A percentile compares a stretch with the other conserved stretches of the same genome.
phyloP scores from a whole-genome alignment of 2,797 vertebrate genomes.

The Pempheris klunzingeri region DNA sequence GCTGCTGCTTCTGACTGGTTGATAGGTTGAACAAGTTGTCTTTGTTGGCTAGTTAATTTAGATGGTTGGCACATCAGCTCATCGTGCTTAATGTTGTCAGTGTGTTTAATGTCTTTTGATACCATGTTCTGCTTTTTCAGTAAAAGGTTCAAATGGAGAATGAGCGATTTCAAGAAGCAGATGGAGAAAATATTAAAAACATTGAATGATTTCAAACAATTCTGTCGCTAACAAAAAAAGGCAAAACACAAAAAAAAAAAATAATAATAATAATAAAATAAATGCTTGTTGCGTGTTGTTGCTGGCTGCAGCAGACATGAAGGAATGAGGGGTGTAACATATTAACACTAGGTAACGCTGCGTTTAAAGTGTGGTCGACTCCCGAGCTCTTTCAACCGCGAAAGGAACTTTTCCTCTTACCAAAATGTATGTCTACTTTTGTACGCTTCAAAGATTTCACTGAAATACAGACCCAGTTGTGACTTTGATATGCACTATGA shows the following conservation, averaged over 20 bases:
- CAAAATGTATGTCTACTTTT: conserved; percentile 17
- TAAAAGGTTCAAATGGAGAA: neutral
- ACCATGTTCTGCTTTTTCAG: neutral
- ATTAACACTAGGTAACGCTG: neutral
- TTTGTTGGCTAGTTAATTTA: neutral
- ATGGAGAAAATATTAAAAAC: neutral
- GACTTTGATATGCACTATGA: conserved; percentile 25
- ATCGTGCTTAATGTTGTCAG: neutral
- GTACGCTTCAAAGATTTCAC: conserved; percentile 15
- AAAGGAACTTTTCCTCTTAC: neutral
- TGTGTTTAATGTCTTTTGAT: neutral
- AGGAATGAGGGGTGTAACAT: neutral
- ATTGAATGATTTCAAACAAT: neutral
- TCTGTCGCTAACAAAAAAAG: neutral
- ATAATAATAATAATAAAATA: too few species aligned
- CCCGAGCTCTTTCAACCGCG: too few species aligned
- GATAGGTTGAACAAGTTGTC: conserved; percentile 9
- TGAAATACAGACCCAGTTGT: conserved; percentile 8
- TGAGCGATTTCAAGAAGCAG: neutral
- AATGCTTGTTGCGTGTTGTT: neutral
- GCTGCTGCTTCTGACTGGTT: conserved; percentile 4
- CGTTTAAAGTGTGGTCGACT: too few species aligned
- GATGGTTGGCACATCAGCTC: neutral
- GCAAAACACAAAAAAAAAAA: neutral
- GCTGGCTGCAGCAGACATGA: neutral